These are phyloP conservation scores for Sebastes itinus DNA, from an alignment of 2,797 vertebrate species.

Conservation along the genomic window DNA sequence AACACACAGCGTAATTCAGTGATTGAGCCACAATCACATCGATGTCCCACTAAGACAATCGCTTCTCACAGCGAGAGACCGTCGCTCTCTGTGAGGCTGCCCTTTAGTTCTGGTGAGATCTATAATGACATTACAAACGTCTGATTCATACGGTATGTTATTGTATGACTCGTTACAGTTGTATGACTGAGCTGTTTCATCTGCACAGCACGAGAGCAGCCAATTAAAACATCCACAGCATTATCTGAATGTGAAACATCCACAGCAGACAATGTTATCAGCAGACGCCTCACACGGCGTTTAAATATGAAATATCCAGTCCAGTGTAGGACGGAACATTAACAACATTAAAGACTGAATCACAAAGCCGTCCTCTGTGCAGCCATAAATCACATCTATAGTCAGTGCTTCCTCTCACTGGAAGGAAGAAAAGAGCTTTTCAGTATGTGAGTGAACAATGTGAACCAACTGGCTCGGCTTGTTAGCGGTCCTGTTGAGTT, in stretches of 20 bases:
- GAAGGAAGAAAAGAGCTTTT: no score
- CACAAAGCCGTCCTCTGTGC: not conserved
- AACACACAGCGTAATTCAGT: not conserved
- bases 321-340: not conserved
- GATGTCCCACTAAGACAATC: slow-evolving; percentile 4
- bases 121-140: slow-evolving; percentile 1
- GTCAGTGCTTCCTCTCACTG: no score
- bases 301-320: not conserved
- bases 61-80: slow-evolving; percentile 24
- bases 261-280: not conserved
- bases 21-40: not conserved
- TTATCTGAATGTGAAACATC: not conserved
- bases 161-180: not conserved
- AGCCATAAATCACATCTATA: not conserved
- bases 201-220: not conserved
- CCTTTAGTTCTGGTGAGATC: slow-evolving; percentile 1
- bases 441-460: no score
- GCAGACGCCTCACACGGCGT: not conserved
- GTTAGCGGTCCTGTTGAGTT: no score
- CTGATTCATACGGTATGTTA: not conserved
- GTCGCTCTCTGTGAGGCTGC: not conserved
- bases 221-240: slow-evolving; percentile 5
- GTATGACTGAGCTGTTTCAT: not conserved
- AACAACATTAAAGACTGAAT: not conserved
- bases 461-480: no score